Evolutionary conservation across 2,113 vertebrate species (phyloP).

Genomic region (Sphaerodactylus townsendi): DNA sequence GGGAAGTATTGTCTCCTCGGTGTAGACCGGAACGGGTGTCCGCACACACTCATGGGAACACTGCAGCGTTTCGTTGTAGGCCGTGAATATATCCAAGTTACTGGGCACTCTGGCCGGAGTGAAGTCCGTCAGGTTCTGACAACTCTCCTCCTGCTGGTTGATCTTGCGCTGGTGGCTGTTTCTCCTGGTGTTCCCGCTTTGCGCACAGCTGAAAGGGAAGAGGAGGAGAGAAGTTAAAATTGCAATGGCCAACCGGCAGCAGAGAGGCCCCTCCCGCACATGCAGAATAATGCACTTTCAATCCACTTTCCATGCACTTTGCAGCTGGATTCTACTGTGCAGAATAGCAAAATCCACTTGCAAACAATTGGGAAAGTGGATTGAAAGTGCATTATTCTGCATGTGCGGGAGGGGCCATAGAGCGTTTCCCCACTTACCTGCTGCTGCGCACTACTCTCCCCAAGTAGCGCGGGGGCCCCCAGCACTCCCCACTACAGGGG

Average conservation of each 20-base stretch:
- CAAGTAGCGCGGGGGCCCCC: too few relatives aligned
- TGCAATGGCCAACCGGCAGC: neutral
- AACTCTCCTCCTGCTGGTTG: slow-evolving; percentile 97
- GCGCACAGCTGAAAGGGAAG: slow-evolving; percentile 83
- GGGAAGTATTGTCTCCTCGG: slow-evolving; percentile 90
- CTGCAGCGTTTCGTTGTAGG: slow-evolving; percentile 96
- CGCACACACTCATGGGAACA: slow-evolving; percentile 96
- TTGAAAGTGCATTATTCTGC: too few relatives aligned
- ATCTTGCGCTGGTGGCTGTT: slow-evolving; percentile 96
- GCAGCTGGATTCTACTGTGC: too few relatives aligned
- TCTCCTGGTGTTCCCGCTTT: slow-evolving; percentile 88
- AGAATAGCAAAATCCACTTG: too few relatives aligned
- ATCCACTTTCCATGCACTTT: too few relatives aligned
- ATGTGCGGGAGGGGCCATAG: too few relatives aligned
- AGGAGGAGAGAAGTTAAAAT: neutral
- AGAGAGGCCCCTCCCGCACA: too few relatives aligned
- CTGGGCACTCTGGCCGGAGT: slow-evolving; percentile 92
- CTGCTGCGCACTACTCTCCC: too few relatives aligned
- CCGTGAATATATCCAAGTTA: slow-evolving; percentile 96
- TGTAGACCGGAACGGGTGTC: slow-evolving; percentile 86
- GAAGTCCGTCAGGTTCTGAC: slow-evolving; percentile 97
- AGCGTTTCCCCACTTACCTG: too few relatives aligned
- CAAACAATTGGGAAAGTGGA: too few relatives aligned
- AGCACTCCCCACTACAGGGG: too few relatives aligned
- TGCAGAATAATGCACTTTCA: too few relatives aligned